These are phyloP conservation scores for Cladorhizidae sp. DNA, from an alignment of 37 sponge, comb jelly and placozoan genomes.

Conservation along the genomic window DNA sequence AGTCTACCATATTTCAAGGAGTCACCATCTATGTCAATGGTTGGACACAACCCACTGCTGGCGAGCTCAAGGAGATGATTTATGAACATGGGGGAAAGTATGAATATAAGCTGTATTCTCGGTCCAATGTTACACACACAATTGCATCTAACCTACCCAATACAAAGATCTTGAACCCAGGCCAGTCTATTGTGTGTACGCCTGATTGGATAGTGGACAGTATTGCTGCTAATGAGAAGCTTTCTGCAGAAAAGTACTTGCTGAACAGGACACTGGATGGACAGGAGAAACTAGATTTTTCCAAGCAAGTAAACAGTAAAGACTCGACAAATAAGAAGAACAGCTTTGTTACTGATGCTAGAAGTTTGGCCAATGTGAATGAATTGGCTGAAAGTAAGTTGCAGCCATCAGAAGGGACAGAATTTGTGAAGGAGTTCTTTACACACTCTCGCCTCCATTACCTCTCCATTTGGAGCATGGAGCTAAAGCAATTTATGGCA, in stretches of 20 bases:
- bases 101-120: constrained; percentile 53
- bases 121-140: constrained; percentile 79
- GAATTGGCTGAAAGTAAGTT: neutral
- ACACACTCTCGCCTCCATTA: constrained; percentile 88
- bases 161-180: constrained; percentile 72
- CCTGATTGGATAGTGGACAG: constrained; percentile 75
- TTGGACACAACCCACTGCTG: constrained; percentile 81
- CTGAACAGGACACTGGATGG: constrained; percentile 28
- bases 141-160: constrained; percentile 85
- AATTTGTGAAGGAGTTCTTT: constrained; percentile 86
- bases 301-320: constrained; percentile 3
- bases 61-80: constrained; percentile 76
- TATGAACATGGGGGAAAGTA: constrained; percentile 77
- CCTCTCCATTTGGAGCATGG: constrained; percentile 86
- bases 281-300: constrained; percentile 53
- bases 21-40: constrained; percentile 85
- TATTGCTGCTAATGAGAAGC: constrained; percentile 51
- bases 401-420: constrained; percentile 11
- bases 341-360: neutral
- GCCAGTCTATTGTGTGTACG: constrained; percentile 32
- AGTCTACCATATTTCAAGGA: constrained; percentile 68
- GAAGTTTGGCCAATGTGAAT: neutral
- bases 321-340: no score
- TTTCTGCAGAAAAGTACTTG: constrained; percentile 49
- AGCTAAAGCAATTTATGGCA: constrained; percentile 71